A percentile compares a stretch with the other conserved stretches of the same genome.
phyloP scores from a whole-genome alignment of 2,113 vertebrate genomes.

The Ariopsis seemanni region DNA sequence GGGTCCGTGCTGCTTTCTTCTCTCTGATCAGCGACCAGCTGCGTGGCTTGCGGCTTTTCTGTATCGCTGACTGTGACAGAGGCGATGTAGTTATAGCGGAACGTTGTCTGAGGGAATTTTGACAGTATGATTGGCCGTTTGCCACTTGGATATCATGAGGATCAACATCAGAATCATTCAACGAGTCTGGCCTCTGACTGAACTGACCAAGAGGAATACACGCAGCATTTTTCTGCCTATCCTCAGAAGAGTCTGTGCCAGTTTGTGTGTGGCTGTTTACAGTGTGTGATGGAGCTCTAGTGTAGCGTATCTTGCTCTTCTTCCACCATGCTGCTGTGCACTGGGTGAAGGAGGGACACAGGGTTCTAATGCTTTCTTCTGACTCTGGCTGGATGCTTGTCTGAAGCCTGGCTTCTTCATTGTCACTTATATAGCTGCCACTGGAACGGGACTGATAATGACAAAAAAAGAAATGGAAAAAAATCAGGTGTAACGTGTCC shows the following conservation, averaged over 20 bases:
- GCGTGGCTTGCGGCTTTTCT: conserved; percentile 22
- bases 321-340: conserved; percentile 44
- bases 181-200: background rate
- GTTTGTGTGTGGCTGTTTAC: conserved; percentile 3
- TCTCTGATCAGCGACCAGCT: conserved; percentile 49
- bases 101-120: background rate
- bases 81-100: background rate
- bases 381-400: background rate
- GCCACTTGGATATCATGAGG: background rate
- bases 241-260: background rate
- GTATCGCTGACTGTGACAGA: background rate
- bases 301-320: conserved; percentile 22
- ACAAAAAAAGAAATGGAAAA: background rate
- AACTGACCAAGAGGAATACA: conserved; percentile 38
- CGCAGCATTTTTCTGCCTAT: background rate
- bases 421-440: conserved; percentile 1
- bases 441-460: conserved; percentile 33
- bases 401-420: conserved; percentile 11
- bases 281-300: background rate
- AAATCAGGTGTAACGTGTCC: background rate
- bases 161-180: conserved; percentile 3
- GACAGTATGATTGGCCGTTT: conserved; percentile 19
- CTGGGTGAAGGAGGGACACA: conserved; percentile 35
- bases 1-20: conserved; percentile 51
- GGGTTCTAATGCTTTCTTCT: background rate